Evolutionary conservation across 1,140 invertebrate species (phyloP).

Genomic region (Onthophagus taurus): DNA sequence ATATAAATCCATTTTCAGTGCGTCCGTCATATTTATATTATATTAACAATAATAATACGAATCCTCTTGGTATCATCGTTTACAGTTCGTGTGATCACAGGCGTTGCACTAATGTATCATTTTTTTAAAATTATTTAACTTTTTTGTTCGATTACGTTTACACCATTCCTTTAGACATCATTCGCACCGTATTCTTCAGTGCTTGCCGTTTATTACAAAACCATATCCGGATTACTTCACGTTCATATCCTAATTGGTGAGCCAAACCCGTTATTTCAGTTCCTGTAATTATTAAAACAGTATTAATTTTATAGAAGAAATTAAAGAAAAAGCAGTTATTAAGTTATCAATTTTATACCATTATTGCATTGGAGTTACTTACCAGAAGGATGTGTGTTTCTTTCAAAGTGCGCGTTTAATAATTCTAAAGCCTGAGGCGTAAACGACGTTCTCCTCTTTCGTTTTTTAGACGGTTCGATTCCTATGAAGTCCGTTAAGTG

Average conservation of each 20-base stretch:
- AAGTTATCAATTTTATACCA: too few species aligned
- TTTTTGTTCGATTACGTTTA: constrained; percentile 17
- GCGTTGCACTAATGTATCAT: not conserved
- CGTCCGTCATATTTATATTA: too few species aligned
- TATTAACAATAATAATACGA: constrained; percentile 3
- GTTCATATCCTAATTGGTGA: constrained; percentile 89
- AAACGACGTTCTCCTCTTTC: constrained; percentile 92
- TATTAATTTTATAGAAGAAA: not conserved
- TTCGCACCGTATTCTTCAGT: constrained; percentile 86
- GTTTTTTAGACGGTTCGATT: constrained; percentile 91
- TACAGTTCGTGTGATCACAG: not conserved
- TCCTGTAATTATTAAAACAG: constrained; percentile 49
- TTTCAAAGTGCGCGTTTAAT: constrained; percentile 90
- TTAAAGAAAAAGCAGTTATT: not conserved
- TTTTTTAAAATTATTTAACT: not conserved
- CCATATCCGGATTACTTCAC: constrained; percentile 98
- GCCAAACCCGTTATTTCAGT: constrained; percentile 93
- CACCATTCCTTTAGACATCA: constrained; percentile 76
- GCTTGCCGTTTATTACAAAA: constrained; percentile 98
- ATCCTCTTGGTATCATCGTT: not conserved
- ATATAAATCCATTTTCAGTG: too few species aligned
- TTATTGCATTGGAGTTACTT: too few species aligned
- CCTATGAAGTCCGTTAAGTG: constrained; percentile 93
- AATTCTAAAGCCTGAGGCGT: constrained; percentile 92
- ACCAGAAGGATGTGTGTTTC: constrained; percentile 97